Evolutionary conservation across 2,888 invertebrate genomes (phyloP).

Genomic region (Cataglyphis albicans): DNA sequence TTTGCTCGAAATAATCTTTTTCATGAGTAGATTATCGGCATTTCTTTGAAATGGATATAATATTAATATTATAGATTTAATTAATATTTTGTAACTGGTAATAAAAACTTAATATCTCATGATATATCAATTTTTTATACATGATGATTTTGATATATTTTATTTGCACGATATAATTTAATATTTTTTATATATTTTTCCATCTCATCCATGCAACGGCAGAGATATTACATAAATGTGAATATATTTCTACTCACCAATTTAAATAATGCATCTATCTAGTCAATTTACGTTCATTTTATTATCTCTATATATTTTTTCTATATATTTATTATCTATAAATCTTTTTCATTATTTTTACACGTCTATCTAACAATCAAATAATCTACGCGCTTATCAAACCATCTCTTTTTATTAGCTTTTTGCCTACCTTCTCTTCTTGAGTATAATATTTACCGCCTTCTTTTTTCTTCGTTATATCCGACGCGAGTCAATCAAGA

Average conservation of each 20-base stretch:
- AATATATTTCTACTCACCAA: slow-evolving; percentile 10
- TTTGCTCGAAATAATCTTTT: background rate
- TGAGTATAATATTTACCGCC: slow-evolving; percentile 30
- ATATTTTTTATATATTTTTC: slow-evolving; percentile 17
- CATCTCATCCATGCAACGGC: background rate
- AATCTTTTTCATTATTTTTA: slow-evolving; percentile 14
- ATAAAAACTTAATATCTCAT: background rate
- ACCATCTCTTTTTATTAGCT: background rate
- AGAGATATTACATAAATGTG: background rate
- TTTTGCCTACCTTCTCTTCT: slow-evolving; percentile 1
- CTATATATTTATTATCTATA: slow-evolving; percentile 5
- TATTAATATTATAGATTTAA: background rate
- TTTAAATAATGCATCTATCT: background rate
- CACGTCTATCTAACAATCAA: slow-evolving; percentile 18
- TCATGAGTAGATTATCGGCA: background rate
- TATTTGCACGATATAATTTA: background rate
- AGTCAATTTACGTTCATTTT: slow-evolving; percentile 3
- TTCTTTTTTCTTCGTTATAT: slow-evolving; percentile 19
- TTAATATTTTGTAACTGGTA: background rate
- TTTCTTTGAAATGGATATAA: background rate
- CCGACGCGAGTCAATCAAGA: slow-evolving; percentile 31
- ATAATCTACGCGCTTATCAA: slow-evolving; percentile 1
- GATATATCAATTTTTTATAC: background rate
- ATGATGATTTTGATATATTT: background rate
- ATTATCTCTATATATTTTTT: background rate